Evolutionary conservation across 2,113 vertebrate genomes (phyloP), one percentile per base, ranked within the genome.

Genomic region (Lophura nycthemera): DNA sequence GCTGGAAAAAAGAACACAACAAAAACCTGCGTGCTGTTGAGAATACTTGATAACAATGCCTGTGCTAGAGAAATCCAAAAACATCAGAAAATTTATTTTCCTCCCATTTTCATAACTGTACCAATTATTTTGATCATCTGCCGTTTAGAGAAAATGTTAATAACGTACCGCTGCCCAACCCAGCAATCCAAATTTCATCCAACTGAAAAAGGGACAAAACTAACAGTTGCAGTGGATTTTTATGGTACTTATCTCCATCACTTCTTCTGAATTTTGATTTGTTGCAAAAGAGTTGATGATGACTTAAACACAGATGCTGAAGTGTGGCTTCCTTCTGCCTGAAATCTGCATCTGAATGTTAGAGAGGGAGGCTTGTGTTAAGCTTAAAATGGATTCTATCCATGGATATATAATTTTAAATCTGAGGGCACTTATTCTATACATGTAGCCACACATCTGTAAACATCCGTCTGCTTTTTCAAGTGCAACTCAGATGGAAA

Each of bases 181-280:
- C 64, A 84, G 56, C 19, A 87, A 77, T 50, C 29, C 63, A 83
- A 38, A 73, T 76, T 87, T 47, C 32, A 45, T 24, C 38, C 30
- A 48, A 18, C 13, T 20, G 38, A 27, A 89, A 83, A 94, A 42
- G 25, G 56, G 48, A 85, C 36, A 79, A 92, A 91, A 27, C 8
- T 57, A 45, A 38, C 40, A 79, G 59, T 70, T 90, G 69, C 48
- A 73, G 63, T 54, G 67, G 54, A 77, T 85, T 94, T 92, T 93
- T 92, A 65, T 93, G 57, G 32, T 67, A 42, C 74, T 93, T 91
- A 66, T 89, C 67, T 89, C 43, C 36, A 64, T 85, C 1, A 0
- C 65, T 96, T 72, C 69, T 93, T 87, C 77, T 89, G 59, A 38
- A 38, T 82, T 96, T 93, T 87, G 66, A 65, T 66, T 76, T 79